Percentiles rank a stretch among this genome's conserved stretches.
phyloP scores from a whole-genome alignment of 2,797 vertebrate genomes.

The Telmatherina bonti region DNA sequence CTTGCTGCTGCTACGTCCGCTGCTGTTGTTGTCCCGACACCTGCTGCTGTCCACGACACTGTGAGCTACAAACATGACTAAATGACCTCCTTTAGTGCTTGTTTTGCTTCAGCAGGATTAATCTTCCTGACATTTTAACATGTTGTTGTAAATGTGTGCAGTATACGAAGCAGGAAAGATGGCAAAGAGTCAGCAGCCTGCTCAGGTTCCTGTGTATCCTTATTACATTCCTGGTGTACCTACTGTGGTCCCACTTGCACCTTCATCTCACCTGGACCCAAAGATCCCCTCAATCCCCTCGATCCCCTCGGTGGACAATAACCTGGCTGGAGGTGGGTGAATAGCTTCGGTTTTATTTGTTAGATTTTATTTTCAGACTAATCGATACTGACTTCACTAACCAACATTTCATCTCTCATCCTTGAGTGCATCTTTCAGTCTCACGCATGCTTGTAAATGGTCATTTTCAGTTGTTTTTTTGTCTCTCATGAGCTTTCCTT shows the following conservation, averaged over 20 bases:
- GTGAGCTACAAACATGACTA: constrained; percentile 82
- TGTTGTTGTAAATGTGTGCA: constrained; percentile 56
- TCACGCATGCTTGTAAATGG: constrained; percentile 38
- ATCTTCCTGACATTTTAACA: neutral
- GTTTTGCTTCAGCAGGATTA: neutral
- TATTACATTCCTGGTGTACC: constrained; percentile 93
- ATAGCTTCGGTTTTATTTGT: neutral
- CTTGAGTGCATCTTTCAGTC: constrained; percentile 10
- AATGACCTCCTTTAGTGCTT: neutral
- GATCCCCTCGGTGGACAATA: constrained; percentile 81
- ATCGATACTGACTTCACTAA: constrained; percentile 43
- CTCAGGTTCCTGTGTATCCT: constrained; percentile 89
- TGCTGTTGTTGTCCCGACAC: constrained; percentile 97
- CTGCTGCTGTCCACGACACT: constrained; percentile 95
- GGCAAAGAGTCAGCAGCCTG: constrained; percentile 86
- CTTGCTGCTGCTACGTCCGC: constrained; percentile 96
- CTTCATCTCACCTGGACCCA: constrained; percentile 86
- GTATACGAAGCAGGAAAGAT: constrained; percentile 97
- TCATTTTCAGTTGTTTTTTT: constrained; percentile 1
- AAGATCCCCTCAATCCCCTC: constrained; percentile 87
- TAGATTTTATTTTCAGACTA: neutral
- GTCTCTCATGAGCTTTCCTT: neutral
- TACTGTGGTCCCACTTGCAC: constrained; percentile 84
- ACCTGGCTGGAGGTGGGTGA: constrained; percentile 78
- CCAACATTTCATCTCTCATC: constrained; percentile 34